Base-by-base conservation (phyloP, 2,797 vertebrate species). In the Sebastes taczanowskii region DNA sequence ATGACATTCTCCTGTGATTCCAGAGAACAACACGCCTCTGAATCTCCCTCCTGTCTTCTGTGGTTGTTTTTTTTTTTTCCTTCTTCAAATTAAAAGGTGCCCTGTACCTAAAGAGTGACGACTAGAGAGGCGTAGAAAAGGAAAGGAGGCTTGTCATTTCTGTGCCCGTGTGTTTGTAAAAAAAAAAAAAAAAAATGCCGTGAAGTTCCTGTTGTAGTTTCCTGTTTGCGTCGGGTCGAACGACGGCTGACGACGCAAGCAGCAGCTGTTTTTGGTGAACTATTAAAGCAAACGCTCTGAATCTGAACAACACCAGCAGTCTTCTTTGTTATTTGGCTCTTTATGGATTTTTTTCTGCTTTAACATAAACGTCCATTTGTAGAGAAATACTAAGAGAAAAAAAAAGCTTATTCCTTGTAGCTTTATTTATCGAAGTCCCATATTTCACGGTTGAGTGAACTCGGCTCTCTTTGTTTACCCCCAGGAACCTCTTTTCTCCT, bases 141-240 rank as follows among this genome's bases (percentile, higher is more conserved):
- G 18, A 61, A 46, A 25, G 55, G 74, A 85, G 65, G 70, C 70
- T 85, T 84, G 81, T 90, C 75, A 27, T 88, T 75, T 83, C 78
- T 88, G 90, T 90, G 82, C 84, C 88, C 77, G 79, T 91, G 80
- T 88, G 85, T 92, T 89, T 87, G 86, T 91, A 78, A 62, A 35
- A 35, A 62, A 62, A 34, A 35, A 35, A 62, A 62, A 34, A 34
- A 30, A 10, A 29, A 60, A 64, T 84, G 77, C 81, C 58, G 82
- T 91, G 85, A 84, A 87, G 77, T 91, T 85, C 83, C 86, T 89
- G 87, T 92, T 29, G 90, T 92, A 89, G 91, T 89, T 81, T 89
- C 85, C 85, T 84, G 85, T 80, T 83, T 80, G 85, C 65, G 89
- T 89, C 81, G 1, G 63, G 69, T 80, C 23, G 22, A 29, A 49